phyloP scores from a whole-genome alignment of 2,888 invertebrate genomes.

The Acanthococcus lagerstroemiae region DNA sequence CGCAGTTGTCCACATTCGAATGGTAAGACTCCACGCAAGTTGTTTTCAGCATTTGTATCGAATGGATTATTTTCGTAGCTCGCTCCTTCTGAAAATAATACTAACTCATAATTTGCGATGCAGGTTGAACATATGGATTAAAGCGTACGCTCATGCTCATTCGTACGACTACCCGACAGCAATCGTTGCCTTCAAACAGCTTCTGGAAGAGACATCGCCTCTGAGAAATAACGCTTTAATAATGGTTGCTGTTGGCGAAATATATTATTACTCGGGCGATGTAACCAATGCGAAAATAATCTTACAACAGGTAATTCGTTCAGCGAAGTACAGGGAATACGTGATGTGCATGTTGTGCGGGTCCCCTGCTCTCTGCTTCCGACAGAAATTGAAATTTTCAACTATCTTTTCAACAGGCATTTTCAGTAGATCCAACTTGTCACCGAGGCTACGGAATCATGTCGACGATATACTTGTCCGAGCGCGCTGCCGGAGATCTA shows the following conservation, averaged over 20 bases:
- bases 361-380: background rate
- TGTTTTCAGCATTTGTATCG: too few relatives aligned
- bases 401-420: conserved; percentile 43
- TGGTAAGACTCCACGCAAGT: conserved; percentile 43
- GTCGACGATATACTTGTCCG: conserved; percentile 51
- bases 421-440: conserved; percentile 47
- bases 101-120: too few relatives aligned
- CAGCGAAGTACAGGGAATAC: background rate
- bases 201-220: conserved; percentile 53
- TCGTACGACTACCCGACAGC: conserved; percentile 57
- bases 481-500: conserved; percentile 50
- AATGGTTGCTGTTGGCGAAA: conserved; percentile 59
- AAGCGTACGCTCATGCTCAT: conserved; percentile 47
- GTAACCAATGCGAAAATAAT: conserved; percentile 52
- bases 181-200: conserved; percentile 52
- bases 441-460: conserved; percentile 54
- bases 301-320: conserved; percentile 44
- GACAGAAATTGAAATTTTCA: background rate
- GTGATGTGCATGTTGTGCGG: too few relatives aligned
- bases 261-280: conserved; percentile 61
- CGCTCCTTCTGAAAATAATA: too few relatives aligned
- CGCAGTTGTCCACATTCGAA: conserved; percentile 43
- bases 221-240: conserved; percentile 58
- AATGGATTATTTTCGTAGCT: too few relatives aligned
- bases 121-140: conserved; percentile 53